These are phyloP conservation scores for Hemithea aestivaria DNA, from an alignment of 2,888 invertebrate genomes.

Conservation along the genomic window DNA sequence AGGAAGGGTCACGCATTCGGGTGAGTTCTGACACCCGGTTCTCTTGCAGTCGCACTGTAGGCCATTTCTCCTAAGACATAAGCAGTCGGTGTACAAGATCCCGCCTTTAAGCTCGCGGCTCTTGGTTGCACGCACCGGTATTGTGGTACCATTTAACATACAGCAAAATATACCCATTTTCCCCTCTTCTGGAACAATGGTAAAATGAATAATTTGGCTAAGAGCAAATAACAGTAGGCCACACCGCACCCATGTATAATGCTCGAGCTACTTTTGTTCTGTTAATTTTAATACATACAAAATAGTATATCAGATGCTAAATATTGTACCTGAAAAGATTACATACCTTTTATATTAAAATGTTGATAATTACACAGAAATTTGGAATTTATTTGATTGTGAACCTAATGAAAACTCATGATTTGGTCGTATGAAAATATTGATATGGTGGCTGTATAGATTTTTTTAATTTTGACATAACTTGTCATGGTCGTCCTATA, in stretches of 20 bases:
- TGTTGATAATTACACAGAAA: neutral
- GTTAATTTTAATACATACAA: too few relatives aligned
- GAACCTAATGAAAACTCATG: neutral
- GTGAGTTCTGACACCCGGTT: conserved; percentile 65
- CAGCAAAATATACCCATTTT: too few relatives aligned
- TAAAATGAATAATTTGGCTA: too few relatives aligned
- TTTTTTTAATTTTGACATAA: too few relatives aligned
- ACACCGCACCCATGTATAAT: too few relatives aligned
- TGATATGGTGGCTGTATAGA: too few relatives aligned
- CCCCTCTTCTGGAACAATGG: neutral
- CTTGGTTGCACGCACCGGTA: conserved; percentile 35
- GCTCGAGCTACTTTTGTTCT: too few relatives aligned
- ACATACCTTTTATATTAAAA: conserved; percentile 3
- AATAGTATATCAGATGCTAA: too few relatives aligned
- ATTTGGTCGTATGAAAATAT: neutral
- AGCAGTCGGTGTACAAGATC: conserved; percentile 72
- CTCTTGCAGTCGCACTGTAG: conserved; percentile 77
- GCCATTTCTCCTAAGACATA: conserved; percentile 77
- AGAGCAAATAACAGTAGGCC: too few relatives aligned
- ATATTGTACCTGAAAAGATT: neutral
- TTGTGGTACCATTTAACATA: too few relatives aligned
- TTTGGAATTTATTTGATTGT: conserved; percentile 2
- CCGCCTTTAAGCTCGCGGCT: conserved; percentile 76
- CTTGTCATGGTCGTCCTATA: too few relatives aligned
- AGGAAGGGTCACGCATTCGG: conserved; percentile 50